Conservation (phyloP, 35 echinoderm and acorn worm species). For the Eucidaris tribuloides region DNA sequence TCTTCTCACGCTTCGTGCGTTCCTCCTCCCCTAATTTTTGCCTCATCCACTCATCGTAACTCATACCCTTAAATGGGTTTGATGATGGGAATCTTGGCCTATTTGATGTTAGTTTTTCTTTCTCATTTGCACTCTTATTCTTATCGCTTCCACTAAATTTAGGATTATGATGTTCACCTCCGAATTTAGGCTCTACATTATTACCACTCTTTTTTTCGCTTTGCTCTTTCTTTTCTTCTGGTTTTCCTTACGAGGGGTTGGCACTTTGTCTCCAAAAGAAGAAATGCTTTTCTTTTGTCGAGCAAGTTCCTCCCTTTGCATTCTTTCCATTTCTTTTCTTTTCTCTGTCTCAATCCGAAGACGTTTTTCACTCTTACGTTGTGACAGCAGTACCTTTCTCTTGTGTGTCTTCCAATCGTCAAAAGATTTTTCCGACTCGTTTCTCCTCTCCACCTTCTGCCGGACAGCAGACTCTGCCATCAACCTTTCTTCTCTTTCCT, state of each 20-base stretch:
- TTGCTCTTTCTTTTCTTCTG: neutral
- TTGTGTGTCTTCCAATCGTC: conserved; percentile 26
- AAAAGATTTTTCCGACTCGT: conserved; percentile 22
- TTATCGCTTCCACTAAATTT: neutral
- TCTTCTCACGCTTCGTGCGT: neutral
- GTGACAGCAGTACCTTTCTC: neutral
- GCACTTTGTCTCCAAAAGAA: neutral
- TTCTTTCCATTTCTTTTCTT: conserved; percentile 5
- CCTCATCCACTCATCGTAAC: conserved; percentile 57
- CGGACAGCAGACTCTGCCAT: neutral
- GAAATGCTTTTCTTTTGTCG: neutral
- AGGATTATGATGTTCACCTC: neutral
- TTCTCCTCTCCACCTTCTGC: conserved; percentile 8
- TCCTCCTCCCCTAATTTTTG: conserved; percentile 35
- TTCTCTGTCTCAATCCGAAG: conserved; percentile 1
- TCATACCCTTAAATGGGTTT: conserved; percentile 42
- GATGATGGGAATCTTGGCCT: conserved; percentile 2
- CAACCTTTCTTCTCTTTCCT: conserved; percentile 30
- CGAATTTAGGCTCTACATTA: too few relatives aligned
- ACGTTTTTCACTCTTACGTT: neutral
- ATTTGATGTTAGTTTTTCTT: neutral
- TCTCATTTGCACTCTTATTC: neutral
- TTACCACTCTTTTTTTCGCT: too few relatives aligned
- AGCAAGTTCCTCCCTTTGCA: neutral
- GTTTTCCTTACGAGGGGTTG: neutral